A percentile compares a stretch with the other conserved stretches of the same genome.
Conservation (phyloP, 2,888 invertebrate genomes). For the Alcis repandata region DNA sequence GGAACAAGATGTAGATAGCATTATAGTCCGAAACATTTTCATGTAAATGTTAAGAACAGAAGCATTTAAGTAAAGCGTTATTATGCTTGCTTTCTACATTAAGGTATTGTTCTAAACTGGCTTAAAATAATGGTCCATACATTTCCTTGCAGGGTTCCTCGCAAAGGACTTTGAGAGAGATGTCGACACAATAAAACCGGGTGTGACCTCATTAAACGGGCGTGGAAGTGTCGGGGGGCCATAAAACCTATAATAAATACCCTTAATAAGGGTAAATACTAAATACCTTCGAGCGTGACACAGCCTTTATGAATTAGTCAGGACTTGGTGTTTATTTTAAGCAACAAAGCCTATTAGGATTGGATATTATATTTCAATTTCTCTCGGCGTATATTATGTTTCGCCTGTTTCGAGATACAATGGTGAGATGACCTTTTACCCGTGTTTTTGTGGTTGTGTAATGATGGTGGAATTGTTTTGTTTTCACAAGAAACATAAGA, state of each 20-base stretch:
- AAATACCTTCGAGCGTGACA: slow-evolving; percentile 50
- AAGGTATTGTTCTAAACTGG: slow-evolving; percentile 13
- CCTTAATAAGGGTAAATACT: slow-evolving; percentile 56
- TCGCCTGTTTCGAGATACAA: slow-evolving; percentile 2
- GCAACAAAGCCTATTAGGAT: not conserved
- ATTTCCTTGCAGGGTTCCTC: slow-evolving; percentile 19
- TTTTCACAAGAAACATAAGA: not conserved
- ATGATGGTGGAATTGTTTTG: not conserved
- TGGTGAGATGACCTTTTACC: slow-evolving; percentile 5
- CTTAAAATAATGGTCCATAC: slow-evolving; percentile 13
- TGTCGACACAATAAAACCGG: slow-evolving; percentile 50
- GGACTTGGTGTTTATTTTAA: slow-evolving; percentile 18
- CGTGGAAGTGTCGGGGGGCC: slow-evolving; percentile 55
- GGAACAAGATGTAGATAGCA: not conserved
- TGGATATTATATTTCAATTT: slow-evolving; percentile 1
- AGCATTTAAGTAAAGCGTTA: slow-evolving; percentile 6
- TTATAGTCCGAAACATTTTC: not conserved
- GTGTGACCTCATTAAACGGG: slow-evolving; percentile 62
- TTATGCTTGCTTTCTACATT: slow-evolving; percentile 9
- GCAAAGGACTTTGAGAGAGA: slow-evolving; percentile 19
- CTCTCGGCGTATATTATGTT: not conserved
- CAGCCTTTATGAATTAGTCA: slow-evolving; percentile 62
- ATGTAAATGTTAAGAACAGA: slow-evolving; percentile 4
- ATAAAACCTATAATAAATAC: slow-evolving; percentile 63
- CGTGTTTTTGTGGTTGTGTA: not conserved